Percentiles rank a stretch among this genome's conserved stretches.
These are phyloP conservation scores for Protomyctophum bolini DNA, from an alignment of 2,113 vertebrate species.

Conservation along the genomic window DNA sequence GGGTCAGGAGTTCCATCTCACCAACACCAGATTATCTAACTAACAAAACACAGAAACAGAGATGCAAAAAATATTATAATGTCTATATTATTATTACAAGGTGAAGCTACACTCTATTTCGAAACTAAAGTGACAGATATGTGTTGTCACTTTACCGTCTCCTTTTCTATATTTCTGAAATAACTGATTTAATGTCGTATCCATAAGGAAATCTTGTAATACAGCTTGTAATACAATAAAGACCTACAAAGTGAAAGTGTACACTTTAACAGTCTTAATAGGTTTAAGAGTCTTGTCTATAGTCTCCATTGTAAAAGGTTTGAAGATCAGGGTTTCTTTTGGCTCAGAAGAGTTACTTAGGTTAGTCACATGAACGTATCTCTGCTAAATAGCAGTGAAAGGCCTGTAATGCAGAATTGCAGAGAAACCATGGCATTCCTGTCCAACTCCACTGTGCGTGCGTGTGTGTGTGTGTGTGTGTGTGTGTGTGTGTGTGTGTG, in stretches of 20 bases:
- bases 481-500: not conserved
- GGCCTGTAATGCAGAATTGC: conserved; percentile 34
- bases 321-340: not conserved
- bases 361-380: conserved; percentile 22
- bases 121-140: too few species aligned
- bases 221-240: too few species aligned
- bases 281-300: not conserved
- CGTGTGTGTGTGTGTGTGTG: not conserved
- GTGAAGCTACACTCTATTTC: too few species aligned
- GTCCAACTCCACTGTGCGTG: conserved; percentile 25
- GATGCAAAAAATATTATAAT: too few species aligned
- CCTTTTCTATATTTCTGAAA: too few species aligned
- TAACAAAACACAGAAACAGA: not conserved
- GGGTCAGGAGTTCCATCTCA: conserved; percentile 12
- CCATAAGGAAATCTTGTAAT: too few species aligned
- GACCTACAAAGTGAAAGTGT: too few species aligned
- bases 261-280: too few species aligned
- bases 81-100: too few species aligned
- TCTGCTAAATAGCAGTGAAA: conserved; percentile 24
- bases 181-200: too few species aligned
- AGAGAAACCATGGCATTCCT: conserved; percentile 53
- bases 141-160: too few species aligned
- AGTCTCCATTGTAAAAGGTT: not conserved
- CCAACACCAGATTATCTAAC: not conserved
- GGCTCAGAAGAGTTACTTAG: not conserved